These are phyloP conservation scores for Macropodus opercularis DNA, from an alignment of 2,797 vertebrate genomes.

Conservation along the genomic window DNA sequence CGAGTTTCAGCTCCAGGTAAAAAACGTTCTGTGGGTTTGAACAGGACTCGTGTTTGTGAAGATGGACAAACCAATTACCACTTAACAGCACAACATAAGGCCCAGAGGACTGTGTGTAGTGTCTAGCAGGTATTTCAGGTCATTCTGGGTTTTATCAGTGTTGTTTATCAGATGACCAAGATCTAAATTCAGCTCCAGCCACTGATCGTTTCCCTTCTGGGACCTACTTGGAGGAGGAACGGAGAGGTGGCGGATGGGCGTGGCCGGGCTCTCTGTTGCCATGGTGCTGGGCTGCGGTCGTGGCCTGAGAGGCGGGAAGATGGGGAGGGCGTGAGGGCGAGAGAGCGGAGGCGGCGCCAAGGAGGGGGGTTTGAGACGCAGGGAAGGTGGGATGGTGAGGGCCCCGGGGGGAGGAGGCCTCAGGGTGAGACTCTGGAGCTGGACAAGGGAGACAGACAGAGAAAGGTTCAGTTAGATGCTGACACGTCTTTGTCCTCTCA, in stretches of 20 bases:
- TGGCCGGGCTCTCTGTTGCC: slow-evolving; percentile 61
- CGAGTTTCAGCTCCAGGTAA: too few species aligned
- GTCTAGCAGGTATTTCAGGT: not conserved
- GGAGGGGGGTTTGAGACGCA: slow-evolving; percentile 87
- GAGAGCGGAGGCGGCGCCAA: slow-evolving; percentile 84
- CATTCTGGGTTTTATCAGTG: too few species aligned
- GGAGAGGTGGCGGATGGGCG: slow-evolving; percentile 75
- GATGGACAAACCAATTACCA: not conserved
- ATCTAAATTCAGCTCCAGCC: too few species aligned
- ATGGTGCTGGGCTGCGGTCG: slow-evolving; percentile 66
- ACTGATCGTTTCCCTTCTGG: not conserved
- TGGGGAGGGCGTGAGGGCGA: slow-evolving; percentile 81
- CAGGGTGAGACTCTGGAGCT: slow-evolving; percentile 94
- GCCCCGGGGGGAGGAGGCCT: slow-evolving; percentile 89
- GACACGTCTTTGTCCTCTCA: not conserved
- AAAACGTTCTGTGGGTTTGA: too few species aligned
- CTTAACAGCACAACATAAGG: not conserved
- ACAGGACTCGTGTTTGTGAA: too few species aligned
- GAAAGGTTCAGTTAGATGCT: not conserved
- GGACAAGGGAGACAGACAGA: slow-evolving; percentile 24
- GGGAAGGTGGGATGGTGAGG: slow-evolving; percentile 89
- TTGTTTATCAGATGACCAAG: too few species aligned
- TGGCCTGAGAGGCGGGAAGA: slow-evolving; percentile 76
- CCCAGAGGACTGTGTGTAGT: not conserved
- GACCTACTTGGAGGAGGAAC: slow-evolving; percentile 81